A percentile compares a stretch with the other conserved stretches of the same genome.
phyloP scores from a whole-genome alignment of 1,140 invertebrate species.

The Drosophila sp. region DNA sequence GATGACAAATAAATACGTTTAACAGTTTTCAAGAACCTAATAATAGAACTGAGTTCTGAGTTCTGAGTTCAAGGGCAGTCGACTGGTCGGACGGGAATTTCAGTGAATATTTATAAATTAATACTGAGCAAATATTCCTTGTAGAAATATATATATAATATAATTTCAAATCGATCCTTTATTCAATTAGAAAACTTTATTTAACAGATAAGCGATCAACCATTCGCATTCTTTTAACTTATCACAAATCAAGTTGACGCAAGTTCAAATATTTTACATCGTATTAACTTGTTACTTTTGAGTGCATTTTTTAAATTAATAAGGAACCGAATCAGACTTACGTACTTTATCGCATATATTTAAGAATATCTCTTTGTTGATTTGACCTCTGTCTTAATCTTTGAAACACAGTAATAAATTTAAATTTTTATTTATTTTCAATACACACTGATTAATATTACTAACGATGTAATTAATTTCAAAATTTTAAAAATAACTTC shows the following conservation, averaged over 20 bases:
- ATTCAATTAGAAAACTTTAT: not conserved
- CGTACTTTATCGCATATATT: not conserved
- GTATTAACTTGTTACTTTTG: not conserved
- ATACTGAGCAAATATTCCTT: not conserved
- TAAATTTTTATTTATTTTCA: conserved; percentile 3
- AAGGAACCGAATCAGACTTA: not conserved
- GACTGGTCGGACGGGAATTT: conserved; percentile 8
- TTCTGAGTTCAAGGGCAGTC: conserved; percentile 26
- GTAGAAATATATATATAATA: too few relatives aligned
- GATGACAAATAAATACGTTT: conserved; percentile 39
- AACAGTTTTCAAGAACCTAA: not conserved
- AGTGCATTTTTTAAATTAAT: not conserved
- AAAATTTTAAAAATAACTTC: conserved; percentile 9
- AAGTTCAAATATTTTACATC: not conserved
- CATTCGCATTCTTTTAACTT: too few relatives aligned
- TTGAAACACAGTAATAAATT: too few relatives aligned
- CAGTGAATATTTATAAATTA: conserved; percentile 9
- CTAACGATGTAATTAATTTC: conserved; percentile 4
- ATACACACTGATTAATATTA: not conserved
- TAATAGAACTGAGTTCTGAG: conserved; percentile 30
- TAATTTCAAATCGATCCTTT: not conserved
- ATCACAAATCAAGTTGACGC: not conserved
- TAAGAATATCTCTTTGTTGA: not conserved
- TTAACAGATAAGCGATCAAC: too few relatives aligned
- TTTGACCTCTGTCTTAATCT: conserved; percentile 19